A percentile compares a stretch with the other conserved stretches of the same genome.
phyloP scores from a whole-genome alignment of 2,888 invertebrate species.

The Cataglyphis rosenhaueri region DNA sequence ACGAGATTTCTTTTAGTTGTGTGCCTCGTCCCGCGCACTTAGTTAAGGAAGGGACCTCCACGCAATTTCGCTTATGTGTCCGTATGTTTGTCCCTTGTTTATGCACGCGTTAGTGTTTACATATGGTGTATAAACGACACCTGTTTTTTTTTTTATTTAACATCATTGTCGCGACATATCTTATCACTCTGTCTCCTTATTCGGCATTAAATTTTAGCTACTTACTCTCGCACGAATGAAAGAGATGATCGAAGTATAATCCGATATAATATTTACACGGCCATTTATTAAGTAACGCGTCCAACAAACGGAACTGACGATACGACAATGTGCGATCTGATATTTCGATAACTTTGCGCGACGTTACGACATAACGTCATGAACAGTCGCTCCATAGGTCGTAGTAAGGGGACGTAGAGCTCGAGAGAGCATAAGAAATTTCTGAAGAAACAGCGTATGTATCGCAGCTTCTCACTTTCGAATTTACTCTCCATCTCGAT shows the following conservation, averaged over 20 bases:
- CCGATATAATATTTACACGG: slow-evolving; percentile 69
- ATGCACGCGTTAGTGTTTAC: slow-evolving; percentile 18
- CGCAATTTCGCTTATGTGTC: slow-evolving; percentile 2
- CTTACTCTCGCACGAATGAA: slow-evolving; percentile 58
- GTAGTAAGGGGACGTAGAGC: neutral
- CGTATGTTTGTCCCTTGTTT: slow-evolving; percentile 12
- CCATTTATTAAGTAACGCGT: slow-evolving; percentile 44
- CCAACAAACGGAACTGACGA: slow-evolving; percentile 63
- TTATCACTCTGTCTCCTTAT: slow-evolving; percentile 54
- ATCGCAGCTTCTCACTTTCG: neutral
- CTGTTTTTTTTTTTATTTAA: slow-evolving; percentile 27
- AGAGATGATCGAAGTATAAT: slow-evolving; percentile 63
- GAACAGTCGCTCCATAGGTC: neutral
- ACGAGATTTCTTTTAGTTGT: neutral
- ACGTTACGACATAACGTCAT: neutral
- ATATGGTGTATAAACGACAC: slow-evolving; percentile 21
- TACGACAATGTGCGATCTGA: slow-evolving; percentile 63
- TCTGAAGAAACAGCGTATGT: neutral
- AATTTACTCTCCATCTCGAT: neutral
- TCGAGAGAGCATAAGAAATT: neutral
- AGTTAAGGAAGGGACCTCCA: neutral
- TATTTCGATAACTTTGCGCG: neutral
- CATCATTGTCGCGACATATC: slow-evolving; percentile 44
- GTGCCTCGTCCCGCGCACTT: slow-evolving; percentile 19
- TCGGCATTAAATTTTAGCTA: slow-evolving; percentile 36